Conservation (phyloP, 2,113 vertebrate genomes). For the Amphilophus citrinellus region DNA sequence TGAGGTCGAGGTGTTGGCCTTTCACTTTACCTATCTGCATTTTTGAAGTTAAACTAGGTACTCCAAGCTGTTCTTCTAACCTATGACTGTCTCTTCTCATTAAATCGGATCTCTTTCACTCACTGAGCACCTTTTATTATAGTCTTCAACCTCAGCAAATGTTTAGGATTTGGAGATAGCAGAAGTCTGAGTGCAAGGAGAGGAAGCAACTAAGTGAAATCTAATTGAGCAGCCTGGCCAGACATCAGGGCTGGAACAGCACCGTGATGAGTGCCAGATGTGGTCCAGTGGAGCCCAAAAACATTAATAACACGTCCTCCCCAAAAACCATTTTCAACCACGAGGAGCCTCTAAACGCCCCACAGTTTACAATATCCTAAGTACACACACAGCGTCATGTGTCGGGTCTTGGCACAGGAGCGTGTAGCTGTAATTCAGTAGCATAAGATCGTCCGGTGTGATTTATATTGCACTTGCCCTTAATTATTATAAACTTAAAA, state of each 20-base stretch:
- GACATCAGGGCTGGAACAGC: conserved; percentile 82
- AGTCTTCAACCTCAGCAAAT: conserved; percentile 58
- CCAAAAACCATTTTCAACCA: conserved; percentile 73
- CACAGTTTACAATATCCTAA: conserved; percentile 73
- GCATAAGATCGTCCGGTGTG: conserved; percentile 51
- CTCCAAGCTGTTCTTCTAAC: conserved; percentile 17
- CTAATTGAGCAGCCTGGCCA: conserved; percentile 81
- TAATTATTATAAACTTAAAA: conserved; percentile 60
- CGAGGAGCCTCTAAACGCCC: conserved; percentile 65
- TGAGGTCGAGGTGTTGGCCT: conserved; percentile 5
- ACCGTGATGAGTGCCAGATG: conserved; percentile 82
- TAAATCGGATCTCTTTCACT: conserved; percentile 40
- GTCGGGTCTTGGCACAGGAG: conserved; percentile 55
- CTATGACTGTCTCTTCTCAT: conserved; percentile 38
- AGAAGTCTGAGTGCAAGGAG: conserved; percentile 61
- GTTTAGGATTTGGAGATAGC: conserved; percentile 73
- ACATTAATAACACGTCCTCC: conserved; percentile 82
- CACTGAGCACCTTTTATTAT: conserved; percentile 37
- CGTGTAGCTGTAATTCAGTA: conserved; percentile 59
- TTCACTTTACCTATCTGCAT: conserved; percentile 16
- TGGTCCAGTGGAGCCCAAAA: conserved; percentile 72
- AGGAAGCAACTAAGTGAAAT: conserved; percentile 83
- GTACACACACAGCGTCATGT: conserved; percentile 64
- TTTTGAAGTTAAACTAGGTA: conserved; percentile 4
- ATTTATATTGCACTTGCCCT: conserved; percentile 64